These are phyloP conservation scores for Malurus leucopterus DNA, from an alignment of 2,797 vertebrate species.

Conservation along the genomic window DNA sequence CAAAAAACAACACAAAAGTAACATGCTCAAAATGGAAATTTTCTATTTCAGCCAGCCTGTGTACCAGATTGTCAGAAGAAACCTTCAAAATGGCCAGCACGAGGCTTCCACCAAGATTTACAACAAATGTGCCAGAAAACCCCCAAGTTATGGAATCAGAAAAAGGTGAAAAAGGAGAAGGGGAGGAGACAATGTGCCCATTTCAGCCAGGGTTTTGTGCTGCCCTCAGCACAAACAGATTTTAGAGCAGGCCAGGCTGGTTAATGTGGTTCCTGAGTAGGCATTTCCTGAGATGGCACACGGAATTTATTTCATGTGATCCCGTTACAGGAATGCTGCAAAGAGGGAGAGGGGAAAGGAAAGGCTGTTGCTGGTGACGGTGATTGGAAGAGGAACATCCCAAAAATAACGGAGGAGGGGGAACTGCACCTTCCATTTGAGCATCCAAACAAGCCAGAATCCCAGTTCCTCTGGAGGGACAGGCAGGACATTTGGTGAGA, in stretches of 20 bases:
- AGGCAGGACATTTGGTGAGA: not conserved
- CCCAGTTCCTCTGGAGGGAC: not conserved
- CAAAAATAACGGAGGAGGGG: not conserved
- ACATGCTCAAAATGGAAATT: not conserved
- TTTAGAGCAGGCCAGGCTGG: not conserved
- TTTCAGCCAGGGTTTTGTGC: not conserved
- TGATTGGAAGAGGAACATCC: not conserved
- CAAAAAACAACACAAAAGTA: not conserved
- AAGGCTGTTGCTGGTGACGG: not conserved
- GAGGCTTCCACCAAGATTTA: not conserved
- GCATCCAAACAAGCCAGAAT: not conserved
- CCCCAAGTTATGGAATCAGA: accelerated
- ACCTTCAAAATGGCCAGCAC: not conserved
- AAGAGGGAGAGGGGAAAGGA: not conserved
- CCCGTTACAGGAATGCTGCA: not conserved
- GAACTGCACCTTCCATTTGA: not conserved
- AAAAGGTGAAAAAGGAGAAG: not conserved
- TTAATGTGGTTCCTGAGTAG: not conserved
- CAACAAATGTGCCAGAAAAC: not conserved
- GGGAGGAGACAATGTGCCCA: accelerated
- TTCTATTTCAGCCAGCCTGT: not conserved
- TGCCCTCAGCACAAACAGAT: not conserved
- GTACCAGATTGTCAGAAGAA: not conserved
- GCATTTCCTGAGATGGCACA: not conserved
- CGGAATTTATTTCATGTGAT: not conserved